Percentiles rank a stretch among this genome's conserved stretches.
Conservation (phyloP, 1,140 invertebrate genomes). For the Calephelis nemesis region DNA sequence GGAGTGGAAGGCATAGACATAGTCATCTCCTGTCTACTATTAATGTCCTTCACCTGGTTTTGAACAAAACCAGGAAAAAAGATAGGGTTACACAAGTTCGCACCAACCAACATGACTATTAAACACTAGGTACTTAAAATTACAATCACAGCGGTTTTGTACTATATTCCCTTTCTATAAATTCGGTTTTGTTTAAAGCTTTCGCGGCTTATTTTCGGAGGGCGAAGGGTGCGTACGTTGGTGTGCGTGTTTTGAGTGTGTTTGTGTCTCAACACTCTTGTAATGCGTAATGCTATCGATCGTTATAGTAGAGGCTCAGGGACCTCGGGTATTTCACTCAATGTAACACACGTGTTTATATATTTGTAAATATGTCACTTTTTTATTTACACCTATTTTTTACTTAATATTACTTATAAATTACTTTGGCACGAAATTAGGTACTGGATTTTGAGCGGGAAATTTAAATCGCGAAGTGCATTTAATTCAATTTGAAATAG, state of each 20-base stretch:
- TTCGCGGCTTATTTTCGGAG: slow-evolving; percentile 60
- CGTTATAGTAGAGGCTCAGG: slow-evolving; percentile 60
- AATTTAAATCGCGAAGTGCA: slow-evolving; percentile 21
- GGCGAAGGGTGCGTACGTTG: slow-evolving; percentile 43
- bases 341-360: slow-evolving; percentile 27
- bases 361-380: slow-evolving; percentile 26
- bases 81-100: slow-evolving; percentile 58
- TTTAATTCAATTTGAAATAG: slow-evolving; percentile 10
- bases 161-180: slow-evolving; percentile 70
- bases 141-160: slow-evolving; percentile 68
- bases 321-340: slow-evolving; percentile 47
- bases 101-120: slow-evolving; percentile 56
- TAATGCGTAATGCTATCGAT: slow-evolving; percentile 78
- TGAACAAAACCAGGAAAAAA: slow-evolving; percentile 56
- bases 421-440: slow-evolving; percentile 52
- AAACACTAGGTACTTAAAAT: slow-evolving; percentile 25
- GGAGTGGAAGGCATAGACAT: slow-evolving; percentile 60
- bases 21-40: slow-evolving; percentile 29
- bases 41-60: slow-evolving; percentile 37
- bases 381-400: slow-evolving; percentile 5
- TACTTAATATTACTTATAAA: slow-evolving; percentile 32
- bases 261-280: slow-evolving; percentile 54
- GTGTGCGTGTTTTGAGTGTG: slow-evolving; percentile 60
- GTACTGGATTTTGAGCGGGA: slow-evolving; percentile 41
- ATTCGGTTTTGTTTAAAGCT: slow-evolving; percentile 76